A percentile compares a stretch with the other conserved stretches of the same genome.
Evolutionary conservation across 2,888 invertebrate species (phyloP).

Genomic region (Tetramorium bicarinatum): DNA sequence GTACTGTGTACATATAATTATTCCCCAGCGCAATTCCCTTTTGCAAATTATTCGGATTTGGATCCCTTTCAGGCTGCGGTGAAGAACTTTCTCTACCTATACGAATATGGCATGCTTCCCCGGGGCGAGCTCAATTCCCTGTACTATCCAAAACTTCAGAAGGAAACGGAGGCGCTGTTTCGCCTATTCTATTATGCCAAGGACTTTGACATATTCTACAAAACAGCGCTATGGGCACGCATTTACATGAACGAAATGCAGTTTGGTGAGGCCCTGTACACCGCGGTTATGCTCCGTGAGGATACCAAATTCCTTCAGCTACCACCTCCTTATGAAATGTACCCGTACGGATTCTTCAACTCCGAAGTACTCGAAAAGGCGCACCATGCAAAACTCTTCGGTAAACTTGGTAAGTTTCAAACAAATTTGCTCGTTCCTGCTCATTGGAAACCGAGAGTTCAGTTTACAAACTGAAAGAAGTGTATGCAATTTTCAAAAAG

Average conservation of each 20-base stretch:
- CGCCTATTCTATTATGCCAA: conserved; percentile 84
- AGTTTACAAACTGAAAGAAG: neutral
- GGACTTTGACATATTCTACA: conserved; percentile 85
- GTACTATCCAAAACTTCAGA: conserved; percentile 78
- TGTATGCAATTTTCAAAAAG: neutral
- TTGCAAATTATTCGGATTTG: neutral
- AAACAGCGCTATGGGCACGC: conserved; percentile 85
- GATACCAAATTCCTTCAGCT: conserved; percentile 89
- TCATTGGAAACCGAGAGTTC: neutral
- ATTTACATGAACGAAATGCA: conserved; percentile 86
- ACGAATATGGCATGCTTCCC: conserved; percentile 86
- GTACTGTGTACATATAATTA: neutral
- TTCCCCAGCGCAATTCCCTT: neutral
- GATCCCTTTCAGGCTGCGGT: conserved; percentile 78
- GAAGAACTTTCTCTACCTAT: conserved; percentile 81
- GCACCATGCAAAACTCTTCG: conserved; percentile 85
- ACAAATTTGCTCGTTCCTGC: neutral
- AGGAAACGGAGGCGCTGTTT: conserved; percentile 83
- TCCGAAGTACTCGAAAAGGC: conserved; percentile 87
- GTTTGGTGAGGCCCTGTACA: conserved; percentile 89
- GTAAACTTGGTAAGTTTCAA: conserved; percentile 74
- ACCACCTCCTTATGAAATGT: conserved; percentile 90
- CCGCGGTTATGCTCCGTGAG: conserved; percentile 88
- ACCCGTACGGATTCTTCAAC: conserved; percentile 90
- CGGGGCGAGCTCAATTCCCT: conserved; percentile 87